phyloP scores from a whole-genome alignment of 2,797 vertebrate species.

The Avahi laniger region DNA sequence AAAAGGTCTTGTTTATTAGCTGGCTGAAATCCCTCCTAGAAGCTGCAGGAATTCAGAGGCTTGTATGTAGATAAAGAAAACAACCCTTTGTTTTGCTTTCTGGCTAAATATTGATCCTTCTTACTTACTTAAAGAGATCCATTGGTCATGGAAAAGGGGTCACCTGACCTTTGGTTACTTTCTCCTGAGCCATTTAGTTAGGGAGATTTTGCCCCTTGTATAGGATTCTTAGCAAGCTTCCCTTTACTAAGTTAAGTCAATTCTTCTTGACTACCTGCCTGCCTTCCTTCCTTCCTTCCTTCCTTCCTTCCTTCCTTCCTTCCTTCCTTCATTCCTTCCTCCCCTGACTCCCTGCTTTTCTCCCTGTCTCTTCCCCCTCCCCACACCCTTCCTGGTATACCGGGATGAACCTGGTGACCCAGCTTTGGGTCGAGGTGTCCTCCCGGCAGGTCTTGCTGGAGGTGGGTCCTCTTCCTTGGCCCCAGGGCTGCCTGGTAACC shows the following conservation, averaged over 20 bases:
- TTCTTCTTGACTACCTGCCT: neutral
- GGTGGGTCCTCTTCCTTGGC: neutral
- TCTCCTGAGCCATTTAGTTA: neutral
- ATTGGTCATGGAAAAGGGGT: neutral
- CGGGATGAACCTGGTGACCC: neutral
- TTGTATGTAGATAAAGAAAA: neutral
- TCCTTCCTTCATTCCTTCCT: neutral
- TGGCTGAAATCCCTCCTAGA: neutral
- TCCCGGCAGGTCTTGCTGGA: too few species aligned
- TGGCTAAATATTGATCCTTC: neutral
- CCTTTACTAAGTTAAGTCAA: neutral
- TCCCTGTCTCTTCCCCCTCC: neutral
- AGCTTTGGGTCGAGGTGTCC: neutral
- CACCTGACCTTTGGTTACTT: neutral
- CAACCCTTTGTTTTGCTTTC: neutral
- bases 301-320: too few species aligned
- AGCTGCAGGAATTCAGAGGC: neutral
- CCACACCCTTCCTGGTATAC: neutral
- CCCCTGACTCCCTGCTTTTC: neutral
- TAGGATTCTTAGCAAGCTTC: neutral
- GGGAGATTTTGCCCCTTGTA: neutral
- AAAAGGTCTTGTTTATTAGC: neutral
- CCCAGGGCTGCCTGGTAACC: neutral
- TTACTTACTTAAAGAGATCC: neutral
- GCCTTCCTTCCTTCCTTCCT: accelerated